phyloP scores from a whole-genome alignment of 2,113 vertebrate species.

The Hippocampus zosterae region DNA sequence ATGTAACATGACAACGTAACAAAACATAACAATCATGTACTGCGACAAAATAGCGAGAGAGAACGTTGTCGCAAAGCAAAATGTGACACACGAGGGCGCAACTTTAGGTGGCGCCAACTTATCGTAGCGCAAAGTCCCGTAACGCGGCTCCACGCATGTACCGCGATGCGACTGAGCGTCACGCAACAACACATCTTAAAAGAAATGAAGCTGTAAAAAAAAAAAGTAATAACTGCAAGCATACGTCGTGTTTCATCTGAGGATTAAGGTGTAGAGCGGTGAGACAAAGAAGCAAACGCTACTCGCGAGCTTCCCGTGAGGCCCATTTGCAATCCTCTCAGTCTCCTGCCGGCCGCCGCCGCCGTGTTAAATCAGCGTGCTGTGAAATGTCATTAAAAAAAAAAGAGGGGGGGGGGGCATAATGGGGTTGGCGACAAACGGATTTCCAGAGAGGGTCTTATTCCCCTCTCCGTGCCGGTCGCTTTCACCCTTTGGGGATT shows the following conservation, averaged over 20 bases:
- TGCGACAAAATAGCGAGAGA: no score
- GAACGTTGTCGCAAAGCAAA: no score
- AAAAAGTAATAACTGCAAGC: not conserved
- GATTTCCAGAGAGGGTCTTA: slow-evolving; percentile 9
- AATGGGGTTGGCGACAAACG: not conserved
- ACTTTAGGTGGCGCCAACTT: no score
- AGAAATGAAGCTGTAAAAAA: not conserved
- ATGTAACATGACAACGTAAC: no score
- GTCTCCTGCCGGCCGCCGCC: not conserved
- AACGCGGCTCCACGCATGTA: no score
- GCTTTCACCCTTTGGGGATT: slow-evolving; percentile 23
- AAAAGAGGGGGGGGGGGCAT: not conserved
- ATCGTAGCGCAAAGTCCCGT: no score
- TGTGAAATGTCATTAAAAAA: slow-evolving; percentile 25
- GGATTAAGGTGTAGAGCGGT: not conserved
- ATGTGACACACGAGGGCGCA: no score
- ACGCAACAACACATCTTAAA: no score
- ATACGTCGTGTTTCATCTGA: not conserved
- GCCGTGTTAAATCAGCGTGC: slow-evolving; percentile 8
- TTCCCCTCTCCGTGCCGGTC: slow-evolving; percentile 8
- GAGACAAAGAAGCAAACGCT: not conserved
- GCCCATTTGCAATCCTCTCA: slow-evolving; percentile 5
- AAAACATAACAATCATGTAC: no score
- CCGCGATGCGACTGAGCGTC: no score
- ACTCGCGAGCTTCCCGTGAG: not conserved